A percentile compares a stretch with the other conserved stretches of the same genome.
These are phyloP conservation scores for Salvelinus sp. DNA, from an alignment of 2,113 vertebrate genomes.

Conservation along the genomic window DNA sequence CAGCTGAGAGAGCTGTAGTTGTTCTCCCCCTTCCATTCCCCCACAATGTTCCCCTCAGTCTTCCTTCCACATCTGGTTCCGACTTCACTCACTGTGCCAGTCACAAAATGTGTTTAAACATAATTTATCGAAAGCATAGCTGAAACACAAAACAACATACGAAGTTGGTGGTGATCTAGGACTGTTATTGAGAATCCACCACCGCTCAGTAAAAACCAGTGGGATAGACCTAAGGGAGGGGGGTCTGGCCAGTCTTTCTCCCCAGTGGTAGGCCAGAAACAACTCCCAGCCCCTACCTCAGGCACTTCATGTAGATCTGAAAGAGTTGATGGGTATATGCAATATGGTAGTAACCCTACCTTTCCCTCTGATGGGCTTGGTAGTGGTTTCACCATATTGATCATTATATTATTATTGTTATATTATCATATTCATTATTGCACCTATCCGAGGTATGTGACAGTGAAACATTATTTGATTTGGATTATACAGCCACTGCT, in stretches of 20 bases:
- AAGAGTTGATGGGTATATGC: too few species aligned
- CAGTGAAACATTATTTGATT: background rate
- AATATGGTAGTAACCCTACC: too few species aligned
- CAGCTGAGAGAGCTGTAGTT: slow-evolving; percentile 60
- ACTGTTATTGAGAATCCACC: slow-evolving; percentile 20
- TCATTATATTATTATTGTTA: too few species aligned
- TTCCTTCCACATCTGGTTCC: slow-evolving; percentile 58
- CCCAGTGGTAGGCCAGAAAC: background rate
- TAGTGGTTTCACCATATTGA: too few species aligned
- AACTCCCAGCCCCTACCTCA: too few species aligned
- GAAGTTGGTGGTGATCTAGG: slow-evolving; percentile 1
- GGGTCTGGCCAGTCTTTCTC: background rate
- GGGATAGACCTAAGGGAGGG: background rate
- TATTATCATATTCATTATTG: too few species aligned
- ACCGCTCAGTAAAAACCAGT: slow-evolving; percentile 19
- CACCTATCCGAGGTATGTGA: background rate
- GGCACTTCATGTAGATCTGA: too few species aligned
- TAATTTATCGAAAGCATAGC: background rate
- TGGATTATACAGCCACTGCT: too few species aligned
- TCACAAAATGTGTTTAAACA: slow-evolving; percentile 18
- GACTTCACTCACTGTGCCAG: slow-evolving; percentile 20
- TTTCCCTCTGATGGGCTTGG: too few species aligned
- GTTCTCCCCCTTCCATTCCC: slow-evolving; percentile 31
- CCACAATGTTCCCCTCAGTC: background rate
- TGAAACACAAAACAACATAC: slow-evolving; percentile 23